Conservation (phyloP, 2,113 vertebrate species). For the Crotophaga sulcirostris region DNA sequence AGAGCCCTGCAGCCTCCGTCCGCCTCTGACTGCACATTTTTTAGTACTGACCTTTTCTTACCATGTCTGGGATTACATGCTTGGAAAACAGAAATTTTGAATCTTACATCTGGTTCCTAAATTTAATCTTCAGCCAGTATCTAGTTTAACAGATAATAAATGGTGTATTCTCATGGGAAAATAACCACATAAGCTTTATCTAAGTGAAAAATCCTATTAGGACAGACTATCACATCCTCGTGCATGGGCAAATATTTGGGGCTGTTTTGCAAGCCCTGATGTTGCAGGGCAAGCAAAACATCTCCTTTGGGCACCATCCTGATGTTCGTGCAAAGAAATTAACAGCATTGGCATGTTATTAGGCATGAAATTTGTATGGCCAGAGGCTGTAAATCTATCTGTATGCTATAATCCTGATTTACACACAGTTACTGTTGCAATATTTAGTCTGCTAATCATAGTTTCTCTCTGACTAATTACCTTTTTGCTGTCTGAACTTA, state of each 20-base stretch:
- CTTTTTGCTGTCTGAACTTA: background rate
- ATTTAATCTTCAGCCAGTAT: background rate
- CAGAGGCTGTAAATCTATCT: background rate
- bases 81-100: background rate
- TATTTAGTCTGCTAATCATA: background rate
- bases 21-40: background rate
- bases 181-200: background rate
- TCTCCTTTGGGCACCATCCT: background rate
- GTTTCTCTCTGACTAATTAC: background rate
- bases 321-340: background rate
- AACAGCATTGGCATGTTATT: background rate
- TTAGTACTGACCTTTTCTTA: background rate
- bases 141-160: background rate
- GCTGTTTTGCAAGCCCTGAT: background rate
- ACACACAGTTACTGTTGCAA: background rate
- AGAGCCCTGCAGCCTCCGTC: background rate
- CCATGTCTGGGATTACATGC: background rate
- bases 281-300: background rate
- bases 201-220: background rate
- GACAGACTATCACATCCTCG: background rate
- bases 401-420: background rate
- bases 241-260: background rate
- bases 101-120: background rate
- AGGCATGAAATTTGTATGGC: background rate
- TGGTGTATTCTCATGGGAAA: constrained; percentile 7